phyloP scores from a whole-genome alignment of 2,797 vertebrate genomes.

The Halcyon chelicuti region DNA sequence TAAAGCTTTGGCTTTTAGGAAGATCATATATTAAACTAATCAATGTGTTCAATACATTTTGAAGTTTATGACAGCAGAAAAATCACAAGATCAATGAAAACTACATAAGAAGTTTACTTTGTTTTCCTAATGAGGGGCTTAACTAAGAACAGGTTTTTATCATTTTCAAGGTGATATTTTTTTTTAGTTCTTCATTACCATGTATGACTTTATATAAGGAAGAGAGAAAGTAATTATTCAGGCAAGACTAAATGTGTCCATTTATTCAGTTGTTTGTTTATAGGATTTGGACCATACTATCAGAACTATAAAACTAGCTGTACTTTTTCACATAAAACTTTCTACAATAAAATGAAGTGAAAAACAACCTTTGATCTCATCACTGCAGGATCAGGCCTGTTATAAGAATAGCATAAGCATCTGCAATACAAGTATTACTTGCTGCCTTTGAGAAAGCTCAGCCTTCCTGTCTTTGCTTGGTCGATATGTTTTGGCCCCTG shows the following conservation, averaged over 20 bases:
- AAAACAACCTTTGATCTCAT: slow-evolving; percentile 22
- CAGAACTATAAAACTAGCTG: neutral
- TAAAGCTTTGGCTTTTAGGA: slow-evolving; percentile 41
- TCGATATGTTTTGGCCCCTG: neutral
- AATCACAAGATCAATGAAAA: slow-evolving; percentile 26
- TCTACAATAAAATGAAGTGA: neutral
- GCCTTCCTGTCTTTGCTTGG: neutral
- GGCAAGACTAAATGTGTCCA: neutral
- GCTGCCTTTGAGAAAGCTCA: slow-evolving; percentile 15
- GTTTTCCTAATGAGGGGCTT: neutral
- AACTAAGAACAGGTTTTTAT: neutral
- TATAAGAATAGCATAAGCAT: neutral
- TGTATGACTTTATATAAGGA: neutral
- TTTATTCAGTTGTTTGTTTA: neutral
- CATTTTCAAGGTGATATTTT: neutral
- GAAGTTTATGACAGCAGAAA: slow-evolving; percentile 6
- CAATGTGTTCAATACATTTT: neutral
- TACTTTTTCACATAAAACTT: neutral
- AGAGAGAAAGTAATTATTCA: neutral
- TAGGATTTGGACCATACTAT: neutral
- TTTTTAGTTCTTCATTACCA: neutral
- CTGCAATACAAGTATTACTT: neutral
- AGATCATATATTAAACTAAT: slow-evolving; percentile 21
- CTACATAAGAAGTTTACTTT: neutral
- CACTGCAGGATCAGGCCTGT: neutral